These are phyloP conservation scores for Poecilobothrus nobilitatus DNA, from an alignment of 2,888 invertebrate species.

Conservation along the genomic window DNA sequence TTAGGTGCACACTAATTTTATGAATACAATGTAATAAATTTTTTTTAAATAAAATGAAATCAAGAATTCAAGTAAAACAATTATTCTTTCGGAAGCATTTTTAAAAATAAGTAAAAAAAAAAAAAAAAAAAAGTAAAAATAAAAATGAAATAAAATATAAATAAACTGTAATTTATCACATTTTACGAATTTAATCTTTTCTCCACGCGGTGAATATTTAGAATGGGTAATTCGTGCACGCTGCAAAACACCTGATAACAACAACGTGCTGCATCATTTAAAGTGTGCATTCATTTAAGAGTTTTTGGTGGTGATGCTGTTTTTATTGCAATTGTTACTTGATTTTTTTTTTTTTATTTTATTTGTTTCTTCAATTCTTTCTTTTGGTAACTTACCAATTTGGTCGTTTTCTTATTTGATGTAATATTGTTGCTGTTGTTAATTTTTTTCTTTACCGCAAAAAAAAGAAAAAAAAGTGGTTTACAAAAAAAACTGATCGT, in stretches of 20 bases:
- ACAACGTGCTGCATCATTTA: conserved; percentile 16
- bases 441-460: too few species aligned
- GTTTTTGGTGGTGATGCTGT: not conserved
- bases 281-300: conserved; percentile 15
- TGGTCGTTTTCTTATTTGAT: not conserved
- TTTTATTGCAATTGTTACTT: not conserved
- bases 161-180: conserved; percentile 17
- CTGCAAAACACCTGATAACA: conserved; percentile 21
- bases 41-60: not conserved
- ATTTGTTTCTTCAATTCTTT: not conserved
- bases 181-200: conserved; percentile 15
- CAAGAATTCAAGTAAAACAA: not conserved
- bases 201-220: conserved; percentile 13
- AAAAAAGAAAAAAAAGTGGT: too few species aligned
- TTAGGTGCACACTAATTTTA: too few species aligned
- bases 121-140: not conserved
- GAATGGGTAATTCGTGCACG: conserved; percentile 19
- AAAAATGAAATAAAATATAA: too few species aligned
- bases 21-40: not conserved
- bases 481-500: conserved; percentile 17
- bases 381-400: not conserved
- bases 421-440: too few species aligned
- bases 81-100: conserved; percentile 12
- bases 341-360: not conserved
- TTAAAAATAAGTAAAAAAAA: not conserved